phyloP scores from a whole-genome alignment of 2,797 vertebrate species.

The Paramormyrops hopkinsi region DNA sequence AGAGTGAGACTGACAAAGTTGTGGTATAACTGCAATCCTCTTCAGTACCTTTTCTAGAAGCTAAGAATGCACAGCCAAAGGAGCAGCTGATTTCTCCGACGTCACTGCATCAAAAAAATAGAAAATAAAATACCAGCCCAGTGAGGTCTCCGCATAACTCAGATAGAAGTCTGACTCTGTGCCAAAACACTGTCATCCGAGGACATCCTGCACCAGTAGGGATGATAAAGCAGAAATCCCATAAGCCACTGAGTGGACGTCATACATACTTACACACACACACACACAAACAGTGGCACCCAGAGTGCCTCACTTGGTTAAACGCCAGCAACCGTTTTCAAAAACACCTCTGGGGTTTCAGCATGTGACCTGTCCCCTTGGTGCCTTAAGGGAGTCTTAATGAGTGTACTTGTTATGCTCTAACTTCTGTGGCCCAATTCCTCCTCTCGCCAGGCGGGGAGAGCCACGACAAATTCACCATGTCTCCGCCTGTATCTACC shows the following conservation, averaged over 20 bases:
- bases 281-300: not conserved
- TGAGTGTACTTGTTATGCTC: not conserved
- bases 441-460: not conserved
- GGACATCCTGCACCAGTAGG: constrained; percentile 43
- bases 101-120: constrained; percentile 33
- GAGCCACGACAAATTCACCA: not conserved
- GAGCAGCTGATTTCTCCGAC: constrained; percentile 54
- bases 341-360: not conserved
- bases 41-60: constrained; percentile 27
- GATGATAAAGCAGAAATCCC: constrained; percentile 36
- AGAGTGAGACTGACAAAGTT: constrained; percentile 26
- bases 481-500: not conserved
- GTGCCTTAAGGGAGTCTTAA: not conserved
- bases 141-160: constrained; percentile 46
- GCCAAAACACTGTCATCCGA: constrained; percentile 58
- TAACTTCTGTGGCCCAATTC: not conserved
- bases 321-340: not conserved
- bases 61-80: constrained; percentile 29
- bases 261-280: constrained; percentile 8
- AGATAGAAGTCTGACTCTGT: constrained; percentile 36
- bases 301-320: not conserved
- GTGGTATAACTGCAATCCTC: not conserved
- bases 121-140: constrained; percentile 41
- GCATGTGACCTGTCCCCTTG: not conserved
- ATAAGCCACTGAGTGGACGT: constrained; percentile 42